Evolutionary conservation across 2,113 vertebrate genomes (phyloP).

Genomic region (Arvicanthis niloticus): DNA sequence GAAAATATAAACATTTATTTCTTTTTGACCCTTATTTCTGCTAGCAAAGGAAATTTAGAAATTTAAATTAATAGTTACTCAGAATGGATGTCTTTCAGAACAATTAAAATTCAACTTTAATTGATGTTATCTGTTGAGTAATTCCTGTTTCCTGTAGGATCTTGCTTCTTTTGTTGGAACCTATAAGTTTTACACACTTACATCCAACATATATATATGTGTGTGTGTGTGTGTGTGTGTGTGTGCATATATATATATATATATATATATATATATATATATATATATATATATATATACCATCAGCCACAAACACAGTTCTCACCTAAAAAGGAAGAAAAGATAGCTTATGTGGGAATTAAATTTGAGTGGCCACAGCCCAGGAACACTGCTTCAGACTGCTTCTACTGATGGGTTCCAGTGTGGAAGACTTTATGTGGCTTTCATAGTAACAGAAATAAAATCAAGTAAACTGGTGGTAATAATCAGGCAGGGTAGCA

Average conservation of each 20-base stretch:
- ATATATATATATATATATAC: not conserved
- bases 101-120: not conserved
- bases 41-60: conserved; percentile 40
- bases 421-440: not conserved
- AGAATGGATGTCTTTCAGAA: conserved; percentile 20
- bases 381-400: not conserved
- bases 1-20: conserved; percentile 13
- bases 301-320: not conserved
- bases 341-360: not conserved
- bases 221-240: too few relatives aligned
- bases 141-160: not conserved
- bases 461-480: not conserved
- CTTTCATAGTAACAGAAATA: not conserved
- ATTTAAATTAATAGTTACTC: conserved; percentile 8
- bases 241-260: too few relatives aligned
- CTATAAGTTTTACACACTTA: not conserved
- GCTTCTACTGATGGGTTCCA: not conserved
- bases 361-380: not conserved
- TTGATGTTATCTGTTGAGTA: conserved; percentile 20
- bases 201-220: not conserved
- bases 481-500: not conserved
- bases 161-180: not conserved
- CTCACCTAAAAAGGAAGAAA: not conserved
- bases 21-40: not conserved
- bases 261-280: too few relatives aligned